These are phyloP conservation scores for Festucalex cinctus DNA, from an alignment of 2,113 vertebrate species.

Conservation along the genomic window DNA sequence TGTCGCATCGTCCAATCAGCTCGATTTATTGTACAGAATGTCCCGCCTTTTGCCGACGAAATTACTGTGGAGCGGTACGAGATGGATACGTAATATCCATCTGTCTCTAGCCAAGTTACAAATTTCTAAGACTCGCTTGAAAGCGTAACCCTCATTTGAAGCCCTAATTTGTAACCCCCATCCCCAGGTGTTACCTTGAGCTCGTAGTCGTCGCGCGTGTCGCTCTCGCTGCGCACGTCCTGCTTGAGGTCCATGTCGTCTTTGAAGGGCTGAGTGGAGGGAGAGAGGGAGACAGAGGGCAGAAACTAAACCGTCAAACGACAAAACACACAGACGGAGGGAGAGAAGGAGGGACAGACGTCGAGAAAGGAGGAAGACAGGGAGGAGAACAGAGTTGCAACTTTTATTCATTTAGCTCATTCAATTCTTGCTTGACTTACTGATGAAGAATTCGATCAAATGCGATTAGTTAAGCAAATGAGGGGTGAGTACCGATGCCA, in stretches of 20 bases:
- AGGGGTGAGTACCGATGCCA: too few species aligned
- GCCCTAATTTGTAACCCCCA: neutral
- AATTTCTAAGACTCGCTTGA: neutral
- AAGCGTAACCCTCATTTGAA: neutral
- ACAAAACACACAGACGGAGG: constrained; percentile 68
- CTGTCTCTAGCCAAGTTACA: too few species aligned
- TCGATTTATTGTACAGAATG: too few species aligned
- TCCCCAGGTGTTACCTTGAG: constrained; percentile 82
- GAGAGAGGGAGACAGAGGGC: constrained; percentile 78
- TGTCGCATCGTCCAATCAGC: too few species aligned
- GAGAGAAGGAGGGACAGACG: constrained; percentile 58
- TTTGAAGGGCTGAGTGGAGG: constrained; percentile 88
- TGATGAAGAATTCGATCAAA: neutral
- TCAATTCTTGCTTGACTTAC: neutral
- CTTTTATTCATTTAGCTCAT: constrained; percentile 34
- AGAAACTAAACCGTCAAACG: constrained; percentile 81
- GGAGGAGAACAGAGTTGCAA: constrained; percentile 73
- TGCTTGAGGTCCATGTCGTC: constrained; percentile 93
- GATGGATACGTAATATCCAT: too few species aligned
- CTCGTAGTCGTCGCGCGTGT: constrained; percentile 92
- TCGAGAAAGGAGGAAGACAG: constrained; percentile 57
- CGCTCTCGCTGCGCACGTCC: constrained; percentile 86
- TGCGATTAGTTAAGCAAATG: neutral
- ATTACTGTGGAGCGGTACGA: too few species aligned
- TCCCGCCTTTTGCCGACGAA: too few species aligned